Conservation (phyloP, 2,888 invertebrate genomes). For the Leptinotarsa juncta region DNA sequence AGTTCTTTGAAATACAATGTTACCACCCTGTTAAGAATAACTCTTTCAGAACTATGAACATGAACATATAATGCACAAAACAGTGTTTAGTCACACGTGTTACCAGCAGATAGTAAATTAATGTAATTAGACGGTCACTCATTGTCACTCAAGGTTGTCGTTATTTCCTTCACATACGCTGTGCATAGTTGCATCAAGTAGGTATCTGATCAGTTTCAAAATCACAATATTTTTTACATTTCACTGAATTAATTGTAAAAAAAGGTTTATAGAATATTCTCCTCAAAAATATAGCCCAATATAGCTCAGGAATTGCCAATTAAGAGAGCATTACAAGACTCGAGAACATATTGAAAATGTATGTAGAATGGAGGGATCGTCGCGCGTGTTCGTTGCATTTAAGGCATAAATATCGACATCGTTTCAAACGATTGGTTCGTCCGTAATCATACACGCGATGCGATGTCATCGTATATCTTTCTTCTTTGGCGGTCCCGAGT, state of each 20-base stretch:
- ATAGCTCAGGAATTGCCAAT: constrained; percentile 25
- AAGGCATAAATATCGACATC: constrained; percentile 41
- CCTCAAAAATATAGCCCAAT: constrained; percentile 27
- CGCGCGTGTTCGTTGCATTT: constrained; percentile 40
- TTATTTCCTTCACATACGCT: not conserved
- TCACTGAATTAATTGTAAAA: constrained; percentile 25
- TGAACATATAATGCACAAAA: no score
- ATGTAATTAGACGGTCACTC: no score
- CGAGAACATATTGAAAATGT: constrained; percentile 26
- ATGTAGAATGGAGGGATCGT: constrained; percentile 22
- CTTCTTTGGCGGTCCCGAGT: constrained; percentile 56
- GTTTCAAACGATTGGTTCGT: constrained; percentile 50
- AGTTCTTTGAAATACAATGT: no score
- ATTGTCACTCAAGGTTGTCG: no score
- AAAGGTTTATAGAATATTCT: constrained; percentile 27
- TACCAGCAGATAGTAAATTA: no score
- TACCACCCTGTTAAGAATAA: no score
- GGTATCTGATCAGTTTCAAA: constrained; percentile 13
- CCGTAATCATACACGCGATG: constrained; percentile 55
- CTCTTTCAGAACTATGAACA: no score
- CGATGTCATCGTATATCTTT: constrained; percentile 55
- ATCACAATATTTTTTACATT: constrained; percentile 1
- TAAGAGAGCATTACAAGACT: constrained; percentile 24
- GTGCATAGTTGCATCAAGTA: not conserved
- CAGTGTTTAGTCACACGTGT: no score